These are phyloP conservation scores for Bufotes viridis DNA, from an alignment of 2,797 vertebrate species.

Conservation along the genomic window DNA sequence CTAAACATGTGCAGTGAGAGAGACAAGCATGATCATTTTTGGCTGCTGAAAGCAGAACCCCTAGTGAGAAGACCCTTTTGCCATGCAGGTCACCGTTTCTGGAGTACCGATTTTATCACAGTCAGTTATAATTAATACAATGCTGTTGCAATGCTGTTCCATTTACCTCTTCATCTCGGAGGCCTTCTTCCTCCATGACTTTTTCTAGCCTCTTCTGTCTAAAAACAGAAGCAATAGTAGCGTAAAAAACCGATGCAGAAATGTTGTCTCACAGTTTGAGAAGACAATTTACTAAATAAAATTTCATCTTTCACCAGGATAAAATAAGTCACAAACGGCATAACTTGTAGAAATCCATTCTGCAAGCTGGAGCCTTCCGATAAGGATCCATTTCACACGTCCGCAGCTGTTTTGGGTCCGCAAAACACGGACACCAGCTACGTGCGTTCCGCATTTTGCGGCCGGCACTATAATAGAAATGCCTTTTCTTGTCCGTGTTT, in stretches of 20 bases:
- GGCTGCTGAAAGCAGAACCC: neutral
- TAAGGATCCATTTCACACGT: too few relatives aligned
- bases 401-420: too few relatives aligned
- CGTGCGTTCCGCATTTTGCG: too few relatives aligned
- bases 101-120: conserved; percentile 42
- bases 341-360: too few relatives aligned
- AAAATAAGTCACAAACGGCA: too few relatives aligned
- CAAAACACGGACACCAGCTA: too few relatives aligned
- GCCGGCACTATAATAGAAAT: too few relatives aligned
- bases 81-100: neutral
- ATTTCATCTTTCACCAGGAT: too few relatives aligned
- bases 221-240: conserved; percentile 55
- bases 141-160: neutral
- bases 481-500: too few relatives aligned
- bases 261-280: neutral
- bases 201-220: conserved; percentile 98
- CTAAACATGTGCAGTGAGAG: neutral
- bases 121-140: conserved; percentile 33
- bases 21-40: too few relatives aligned
- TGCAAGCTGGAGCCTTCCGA: too few relatives aligned
- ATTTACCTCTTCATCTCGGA: conserved; percentile 95
- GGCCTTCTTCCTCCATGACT: conserved; percentile 98
- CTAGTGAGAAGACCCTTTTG: neutral
- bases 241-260: neutral
- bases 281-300: neutral